Base-by-base conservation (phyloP, 2,888 invertebrate genomes). In the Camptogramma bilineatum region DNA sequence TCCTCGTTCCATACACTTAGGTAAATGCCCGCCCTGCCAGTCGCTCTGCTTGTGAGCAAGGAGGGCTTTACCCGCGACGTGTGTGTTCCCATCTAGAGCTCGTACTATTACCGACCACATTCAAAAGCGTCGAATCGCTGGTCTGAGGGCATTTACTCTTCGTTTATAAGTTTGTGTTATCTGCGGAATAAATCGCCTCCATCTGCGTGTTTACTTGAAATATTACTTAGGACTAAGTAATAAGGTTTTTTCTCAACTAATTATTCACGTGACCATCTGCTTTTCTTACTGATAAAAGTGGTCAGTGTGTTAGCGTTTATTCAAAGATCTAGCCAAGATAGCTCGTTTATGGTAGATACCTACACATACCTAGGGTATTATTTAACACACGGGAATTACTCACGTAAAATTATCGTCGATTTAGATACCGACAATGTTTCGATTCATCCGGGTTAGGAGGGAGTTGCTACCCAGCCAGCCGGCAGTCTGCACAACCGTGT, bases 81-180 rank as follows among this genome's bases (percentile, higher is more conserved):
- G 61, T 61, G 61, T 61, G 61, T 61, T 61, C 61, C 24, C 46
- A 52, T 52, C 47, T 47, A 52, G 52, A 13, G 34, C 34, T 34
- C 52, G 52, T 34, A 24, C 39, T 42, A 57, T 21, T 51, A 57
- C 28, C 21, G 39, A 19, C n/a, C 16, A 16, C 34, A 50, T 24
- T 46, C n/a, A 39, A 24, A 19, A 31, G 51, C 34, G 52, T 21
- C 34, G 59, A 44, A 53, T 16, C 16, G n/a, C 42, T 21, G 18
- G 13, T 18, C n/a, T 21, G n/a, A 44, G 24, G 44, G 13, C 9
- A 42, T 44, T 53, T 44, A 44, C 44, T 53, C 16, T 17, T 44
- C 4, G n/a, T 44, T 53, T 53, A 42, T 53, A 2, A 16, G 44
- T 21, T 5, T 39, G 24, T 39, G 16, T 53, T 53, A 53, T 53